Conservation (phyloP, 2,113 vertebrate genomes). For the Lepus europaeus region DNA sequence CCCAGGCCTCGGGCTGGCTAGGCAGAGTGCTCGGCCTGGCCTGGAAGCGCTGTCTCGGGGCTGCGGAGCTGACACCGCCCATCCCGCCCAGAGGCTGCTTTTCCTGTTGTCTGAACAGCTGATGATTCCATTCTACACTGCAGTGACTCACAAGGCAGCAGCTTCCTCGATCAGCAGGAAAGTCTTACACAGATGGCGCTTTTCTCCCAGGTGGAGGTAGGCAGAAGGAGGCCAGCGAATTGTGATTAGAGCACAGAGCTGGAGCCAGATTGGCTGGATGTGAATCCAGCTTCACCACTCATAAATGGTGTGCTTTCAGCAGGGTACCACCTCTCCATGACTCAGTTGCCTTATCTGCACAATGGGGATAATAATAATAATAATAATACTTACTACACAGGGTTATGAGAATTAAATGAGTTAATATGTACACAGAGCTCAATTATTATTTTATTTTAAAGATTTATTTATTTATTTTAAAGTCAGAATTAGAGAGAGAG, state of each 20-base stretch:
- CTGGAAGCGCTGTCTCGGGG: neutral
- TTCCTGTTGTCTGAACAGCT: slow-evolving; percentile 29
- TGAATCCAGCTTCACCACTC: neutral
- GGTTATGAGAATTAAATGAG: neutral
- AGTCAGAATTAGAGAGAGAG: too few species aligned
- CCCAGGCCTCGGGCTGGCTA: neutral
- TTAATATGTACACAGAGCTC: neutral
- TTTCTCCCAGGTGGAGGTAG: slow-evolving; percentile 31
- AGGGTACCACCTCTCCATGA: neutral
- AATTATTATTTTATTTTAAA: too few species aligned
- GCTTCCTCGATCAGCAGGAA: slow-evolving; percentile 23
- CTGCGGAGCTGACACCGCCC: neutral
- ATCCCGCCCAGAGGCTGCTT: neutral
- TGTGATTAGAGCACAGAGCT: neutral
- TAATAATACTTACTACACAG: neutral
- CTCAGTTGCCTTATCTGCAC: neutral
- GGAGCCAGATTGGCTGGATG: neutral
- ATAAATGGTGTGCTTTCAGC: neutral
- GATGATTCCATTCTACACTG: neutral
- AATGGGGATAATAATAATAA: neutral
- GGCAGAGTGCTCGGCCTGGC: neutral
- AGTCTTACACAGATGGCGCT: neutral
- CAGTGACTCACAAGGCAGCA: slow-evolving; percentile 43
- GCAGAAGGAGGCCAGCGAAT: neutral
- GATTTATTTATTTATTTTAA: too few species aligned